Evolutionary conservation across 2,113 vertebrate species (phyloP), one percentile per base, ranked within the genome.

Genomic region (Sinocyclocheilus maitianheensis): DNA sequence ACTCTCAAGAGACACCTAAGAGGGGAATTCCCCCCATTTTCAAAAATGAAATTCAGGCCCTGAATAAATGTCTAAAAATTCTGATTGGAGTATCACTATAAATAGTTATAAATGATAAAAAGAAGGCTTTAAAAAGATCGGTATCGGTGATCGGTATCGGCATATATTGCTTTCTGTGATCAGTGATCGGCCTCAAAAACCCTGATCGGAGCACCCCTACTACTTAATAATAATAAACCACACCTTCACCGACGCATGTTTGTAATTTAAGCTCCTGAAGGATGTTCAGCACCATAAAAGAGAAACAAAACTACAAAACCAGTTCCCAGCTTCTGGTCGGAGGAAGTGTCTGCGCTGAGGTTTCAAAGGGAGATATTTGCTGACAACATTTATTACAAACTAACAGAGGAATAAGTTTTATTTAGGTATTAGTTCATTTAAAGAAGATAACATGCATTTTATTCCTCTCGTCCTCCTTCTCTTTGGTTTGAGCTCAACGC

Each of bases 401-500:
- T 11, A 72, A 24, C 16, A 18, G 16, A 11, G 13, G 37, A 22
- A 51, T 76, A 26, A 0, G 4, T 26, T 51, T 67, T 43, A 30
- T 24, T 24, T 16, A 72, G 30, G 63, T 30, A 65, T 46, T 85
- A 9, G 22, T 24, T 34, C 2, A 37, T 80, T 62, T 51, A 84
- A 69, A 84, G 63, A 86, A 71, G 82, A 26, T 5, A 91, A 83
- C 3, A 94, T 93, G 93, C 87, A 87, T 83, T 90, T 83, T 10
- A 4, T 90, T 69, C 67, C 91, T 6, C 85, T 84, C 79, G 43
- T 93, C 0, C 83, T 95, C 13, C 76, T 95, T 11, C 10, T 92
- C 58, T 80, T 92, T 74, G 87, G 88, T n/a, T 87, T 93, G 87
- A 85, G 82, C 46, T 84, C 81, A 4, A 91, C 89, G 67, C 80